Base-by-base conservation (phyloP, 2,113 vertebrate genomes). In the Junco hyemalis region DNA sequence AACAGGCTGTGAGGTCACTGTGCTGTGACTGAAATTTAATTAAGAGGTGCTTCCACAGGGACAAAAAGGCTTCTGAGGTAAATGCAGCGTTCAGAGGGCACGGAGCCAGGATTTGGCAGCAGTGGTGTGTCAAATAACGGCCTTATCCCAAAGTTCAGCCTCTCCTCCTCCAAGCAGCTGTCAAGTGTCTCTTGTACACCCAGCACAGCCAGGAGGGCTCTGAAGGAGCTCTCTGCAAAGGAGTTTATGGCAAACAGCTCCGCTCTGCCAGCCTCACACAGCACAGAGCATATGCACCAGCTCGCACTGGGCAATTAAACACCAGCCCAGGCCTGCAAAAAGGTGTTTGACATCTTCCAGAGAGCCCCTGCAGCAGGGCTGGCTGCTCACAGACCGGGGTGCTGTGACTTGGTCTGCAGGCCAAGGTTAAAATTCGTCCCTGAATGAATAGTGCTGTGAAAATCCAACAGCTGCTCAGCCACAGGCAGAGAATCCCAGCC, bases 21-120 rank as follows among this genome's bases (percentile, higher is more conserved):
- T 44, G 56, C 83, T 81, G 51, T 47, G 57, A 89, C 87, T 77
- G 14, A 28, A 29, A 79, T 84, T 61, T 81, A 86, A 88, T 81
- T 44, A 65, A 59, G 81, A 89, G 69, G 16, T 56, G 60, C 18
- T 81, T 94, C 56, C 56, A 50, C 4, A 3, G 84, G 81, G 87
- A 92, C 60, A 68, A n/a, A 84, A 70, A 79, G 48, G 66, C 74
- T 96, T 51, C 74, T 47, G 70, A 92, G 65, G 69, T 50, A 63
- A 73, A 72, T 4, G 12, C 51, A 14, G 60, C 47, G 16, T 28
- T 47, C 3, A 42, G 18, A 81, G 86, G 77, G 83, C 85, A 91
- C 2, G 0, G 61, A 81, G 65, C 48, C 86, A 82, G 81, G 38
- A 93, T 5, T 0, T 38, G 26, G 90, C 85, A 81, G 25, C 48